Percentiles rank a stretch among this genome's conserved stretches.
Evolutionary conservation across 2,888 invertebrate genomes (phyloP).

Genomic region (Pardosa pseudoannulata): DNA sequence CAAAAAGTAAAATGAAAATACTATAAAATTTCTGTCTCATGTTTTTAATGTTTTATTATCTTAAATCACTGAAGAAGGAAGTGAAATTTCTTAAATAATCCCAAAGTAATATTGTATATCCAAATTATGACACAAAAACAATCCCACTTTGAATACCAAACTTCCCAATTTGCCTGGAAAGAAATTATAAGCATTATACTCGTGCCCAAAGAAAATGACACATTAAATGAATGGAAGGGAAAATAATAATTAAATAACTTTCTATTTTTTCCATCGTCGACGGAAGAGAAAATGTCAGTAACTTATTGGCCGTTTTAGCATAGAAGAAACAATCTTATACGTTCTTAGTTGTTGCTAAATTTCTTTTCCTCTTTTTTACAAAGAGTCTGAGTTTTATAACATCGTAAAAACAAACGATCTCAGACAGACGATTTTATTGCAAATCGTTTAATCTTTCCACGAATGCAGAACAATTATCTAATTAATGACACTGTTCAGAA

Average conservation of each 20-base stretch:
- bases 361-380: background rate
- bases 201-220: background rate
- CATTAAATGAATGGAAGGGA: background rate
- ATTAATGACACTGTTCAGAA: background rate
- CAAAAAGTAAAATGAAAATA: no score
- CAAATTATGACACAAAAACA: no score
- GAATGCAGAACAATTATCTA: background rate
- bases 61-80: no score
- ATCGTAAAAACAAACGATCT: background rate
- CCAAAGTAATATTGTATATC: no score
- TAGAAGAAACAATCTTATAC: background rate
- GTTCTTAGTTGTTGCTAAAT: background rate
- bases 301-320: background rate
- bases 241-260: background rate
- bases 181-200: background rate
- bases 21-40: no score
- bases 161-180: no score
- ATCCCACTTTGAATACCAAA: no score
- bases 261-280: no score
- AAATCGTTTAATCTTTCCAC: background rate
- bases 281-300: background rate
- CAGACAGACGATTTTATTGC: slow-evolving; percentile 3
- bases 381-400: background rate
- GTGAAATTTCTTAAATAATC: no score
- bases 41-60: no score